Base-by-base conservation (phyloP, 2,888 invertebrate species). In the Cryptophagus acutangulus region DNA sequence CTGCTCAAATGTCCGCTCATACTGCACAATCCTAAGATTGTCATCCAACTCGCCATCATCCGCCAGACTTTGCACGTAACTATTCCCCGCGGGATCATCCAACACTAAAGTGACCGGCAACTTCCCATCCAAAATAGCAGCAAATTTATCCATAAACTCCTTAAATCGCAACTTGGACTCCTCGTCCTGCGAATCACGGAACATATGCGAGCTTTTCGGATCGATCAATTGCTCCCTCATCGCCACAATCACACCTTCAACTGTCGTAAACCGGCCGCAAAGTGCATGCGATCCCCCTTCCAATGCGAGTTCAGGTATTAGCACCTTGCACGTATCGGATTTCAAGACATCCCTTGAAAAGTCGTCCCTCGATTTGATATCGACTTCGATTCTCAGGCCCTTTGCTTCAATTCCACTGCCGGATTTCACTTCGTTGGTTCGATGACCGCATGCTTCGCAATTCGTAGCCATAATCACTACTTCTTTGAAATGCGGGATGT, bases 31-130 rank as follows among this genome's bases (percentile, higher is more conserved):
- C 45, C 72, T 81, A 48, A 99, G 71, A 43, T 78, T 76, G 0
- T 80, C 78, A 62, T 92, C 92, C 0, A 57, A 42, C n/a, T 72
- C 67, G 41, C 79, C 77, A 14, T 77, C 77, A 12, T 85, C 84
- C 20, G 72, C 73, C 1, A 91, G 67, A 60, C 88, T 91, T 79
- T 84, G 90, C 29, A 97, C 77, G 64, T 95, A 97, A 49, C 94
- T 95, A 70, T 97, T 97, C 0, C 99, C 99, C 5, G 96, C 91
- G 1, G 97, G 94, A 73, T 99, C 99, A 67, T 97, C 92, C 48
- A 99, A 71, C 2, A 96, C 66, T 1, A 99, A 52, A 0, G 92
- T 92, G 1, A 87, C 75, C 2, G 72, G 55, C 6, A 70, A 66
- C 52, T 79, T 69, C 1, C 84, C 77, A 1, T 74, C 69, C 13